These are phyloP conservation scores for Girardinichthys multiradiatus DNA, from an alignment of 2,113 vertebrate genomes.

Conservation along the genomic window DNA sequence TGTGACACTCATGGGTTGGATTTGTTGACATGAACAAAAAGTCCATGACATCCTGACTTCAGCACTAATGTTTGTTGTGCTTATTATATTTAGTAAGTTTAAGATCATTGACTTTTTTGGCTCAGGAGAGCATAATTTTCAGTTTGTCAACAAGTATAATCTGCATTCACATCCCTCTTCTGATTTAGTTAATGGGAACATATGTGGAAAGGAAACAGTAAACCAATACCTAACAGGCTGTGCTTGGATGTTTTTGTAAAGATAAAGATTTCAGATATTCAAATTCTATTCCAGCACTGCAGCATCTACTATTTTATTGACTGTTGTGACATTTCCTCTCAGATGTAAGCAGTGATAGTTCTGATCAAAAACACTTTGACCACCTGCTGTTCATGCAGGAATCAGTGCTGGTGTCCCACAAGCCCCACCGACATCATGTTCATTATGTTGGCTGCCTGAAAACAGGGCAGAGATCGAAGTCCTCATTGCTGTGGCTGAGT, in stretches of 20 bases:
- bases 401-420: constrained; percentile 35
- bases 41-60: no score
- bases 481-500: constrained; percentile 15
- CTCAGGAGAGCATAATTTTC: not conserved
- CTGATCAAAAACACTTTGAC: constrained; percentile 36
- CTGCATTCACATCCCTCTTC: not conserved
- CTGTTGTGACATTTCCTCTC: constrained; percentile 30
- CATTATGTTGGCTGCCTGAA: constrained; percentile 51
- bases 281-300: not conserved
- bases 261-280: not conserved
- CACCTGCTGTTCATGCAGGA: constrained; percentile 34
- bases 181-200: not conserved
- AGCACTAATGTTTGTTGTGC: no score
- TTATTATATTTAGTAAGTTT: no score
- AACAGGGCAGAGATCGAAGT: constrained; percentile 49
- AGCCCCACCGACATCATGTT: constrained; percentile 33
- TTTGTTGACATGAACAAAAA: not conserved
- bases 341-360: not conserved
- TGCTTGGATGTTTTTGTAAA: not conserved
- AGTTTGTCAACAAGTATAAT: no score
- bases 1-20: no score
- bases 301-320: not conserved
- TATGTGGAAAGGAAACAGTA: not conserved
- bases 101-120: no score
- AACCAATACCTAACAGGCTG: not conserved